phyloP scores from a whole-genome alignment of 1,140 invertebrate species.

The Cataglyphis hispanica region DNA sequence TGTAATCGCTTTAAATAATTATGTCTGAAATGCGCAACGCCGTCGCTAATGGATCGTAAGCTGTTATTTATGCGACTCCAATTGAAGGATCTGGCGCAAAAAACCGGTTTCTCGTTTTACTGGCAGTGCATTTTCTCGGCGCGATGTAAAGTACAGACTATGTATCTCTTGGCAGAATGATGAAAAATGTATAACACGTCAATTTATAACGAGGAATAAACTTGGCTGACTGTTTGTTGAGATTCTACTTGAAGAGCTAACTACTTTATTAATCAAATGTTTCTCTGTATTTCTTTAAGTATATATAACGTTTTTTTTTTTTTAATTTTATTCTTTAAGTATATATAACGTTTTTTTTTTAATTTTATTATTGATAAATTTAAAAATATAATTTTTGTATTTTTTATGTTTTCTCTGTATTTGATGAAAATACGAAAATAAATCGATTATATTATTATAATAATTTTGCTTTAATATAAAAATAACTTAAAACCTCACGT shows the following conservation, averaged over 20 bases:
- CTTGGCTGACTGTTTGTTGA: neutral
- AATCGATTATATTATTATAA: neutral
- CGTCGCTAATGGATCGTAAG: conserved; percentile 57
- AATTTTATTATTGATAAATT: neutral
- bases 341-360: neutral
- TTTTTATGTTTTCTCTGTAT: neutral
- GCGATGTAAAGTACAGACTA: conserved; percentile 21
- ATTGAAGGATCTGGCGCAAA: conserved; percentile 49
- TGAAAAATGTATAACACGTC: conserved; percentile 30
- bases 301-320: neutral
- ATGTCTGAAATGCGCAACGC: conserved; percentile 51
- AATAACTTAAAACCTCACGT: neutral
- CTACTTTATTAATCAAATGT: conserved; percentile 12
- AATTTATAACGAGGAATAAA: conserved; percentile 13
- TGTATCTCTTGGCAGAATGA: conserved; percentile 2
- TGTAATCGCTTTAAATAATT: conserved; percentile 65
- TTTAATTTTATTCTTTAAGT: neutral
- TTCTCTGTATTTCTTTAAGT: neutral
- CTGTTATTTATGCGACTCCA: conserved; percentile 55
- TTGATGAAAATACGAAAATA: neutral
- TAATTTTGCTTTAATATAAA: neutral
- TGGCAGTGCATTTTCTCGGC: conserved; percentile 32
- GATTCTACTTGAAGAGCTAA: neutral
- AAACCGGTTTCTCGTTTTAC: conserved; percentile 37
- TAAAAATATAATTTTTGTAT: neutral